Evolutionary conservation across 2,888 invertebrate genomes (phyloP), one percentile per base, ranked within the genome.

Genomic region (Unio pictorum): DNA sequence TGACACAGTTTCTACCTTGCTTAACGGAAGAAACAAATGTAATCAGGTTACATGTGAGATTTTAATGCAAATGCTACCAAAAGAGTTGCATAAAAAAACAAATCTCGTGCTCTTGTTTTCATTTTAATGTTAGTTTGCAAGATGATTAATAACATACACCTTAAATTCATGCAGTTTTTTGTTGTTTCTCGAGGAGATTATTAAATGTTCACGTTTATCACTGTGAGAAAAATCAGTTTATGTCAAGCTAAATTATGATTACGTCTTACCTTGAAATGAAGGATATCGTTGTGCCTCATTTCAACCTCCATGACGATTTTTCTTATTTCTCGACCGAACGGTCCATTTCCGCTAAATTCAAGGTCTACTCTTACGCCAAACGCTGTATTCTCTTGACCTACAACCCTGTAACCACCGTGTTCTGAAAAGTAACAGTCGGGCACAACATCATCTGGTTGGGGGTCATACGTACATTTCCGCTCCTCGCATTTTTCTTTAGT

Each of bases 241-340:
- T 45, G 45, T 45, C 45, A 45, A 45, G 15, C 45, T 15, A 11
- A 45, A 45, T 45, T 3, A 11, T 3, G 15, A 15, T 11, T 15
- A 45, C 7, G 7, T 61, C 66, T 69, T 73, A 84, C 85, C 81
- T 79, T 84, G 63, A 85, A 79, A 55, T 81, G 72, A 17, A 83
- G 63, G 20, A 83, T 67, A 64, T 80, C 65, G 34, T 83, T 75
- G 4, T 76, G 78, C 8, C 76, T 71, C 75, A 79, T 77, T 64
- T 85, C 81, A n/a, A 83, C 78, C 54, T 76, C 75, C 55, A 85
- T 76, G 20, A 73, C 65, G 17, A 80, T 76, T 18, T 61, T 68
- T 1, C 67, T 54, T 18, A 82, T 74, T 34, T 79, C 77, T 28
- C 68, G 61, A 26, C 79, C 78, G 69, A 83, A 85, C 1, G 82